Base-by-base conservation (phyloP, 2,888 invertebrate species). In the Vandiemenella viatica region DNA sequence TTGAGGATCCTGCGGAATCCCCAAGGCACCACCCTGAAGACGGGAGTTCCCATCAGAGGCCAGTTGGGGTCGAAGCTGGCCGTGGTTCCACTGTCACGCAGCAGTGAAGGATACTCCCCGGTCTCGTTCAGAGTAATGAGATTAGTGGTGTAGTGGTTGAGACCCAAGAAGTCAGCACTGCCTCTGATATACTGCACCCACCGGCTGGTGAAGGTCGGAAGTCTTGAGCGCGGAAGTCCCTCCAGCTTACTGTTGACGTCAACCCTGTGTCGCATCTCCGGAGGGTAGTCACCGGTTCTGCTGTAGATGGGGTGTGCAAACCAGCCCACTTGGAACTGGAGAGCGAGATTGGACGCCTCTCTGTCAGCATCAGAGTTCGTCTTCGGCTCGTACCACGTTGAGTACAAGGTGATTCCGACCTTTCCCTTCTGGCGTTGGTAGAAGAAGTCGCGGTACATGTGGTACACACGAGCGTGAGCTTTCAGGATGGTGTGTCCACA, bases 1-100 rank as follows among this genome's bases (percentile, higher is more conserved):
- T 67, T 63, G 0, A 81, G 59, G 1, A 78, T 51, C 54, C 75
- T 75, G 52, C 66, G 61, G 52, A 82, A 70, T 0, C 77, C 79
- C 71, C 74, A 72, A 0, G 79, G 77, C 1, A 74, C 73, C 13
- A 38, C 38, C 38, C 10, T 32, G 32, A 32, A 32, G n/a, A 2
- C 10, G 3, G n/a, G 32, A 32, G n/a, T 16, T 16, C 38, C 6
- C 2, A 16, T 8, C 13, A 16, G 8, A n/a, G 38, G 38, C 38
- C 38, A 38, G 8, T 8, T 8, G 16, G 38, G 38, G 38, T 38
- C 38, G 16, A 8, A 2, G 17, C n/a, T 5, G 15, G 1, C 3
- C 8, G 4, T 2, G 38, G 16, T 38, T 17, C 38, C 38, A 3
- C 15, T 17, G 38, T 38, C 38, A n/a, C 38, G 3, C n/a, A 16